Evolutionary conservation across 2,888 invertebrate genomes (phyloP).

Genomic region (Latrodectus hesperus): DNA sequence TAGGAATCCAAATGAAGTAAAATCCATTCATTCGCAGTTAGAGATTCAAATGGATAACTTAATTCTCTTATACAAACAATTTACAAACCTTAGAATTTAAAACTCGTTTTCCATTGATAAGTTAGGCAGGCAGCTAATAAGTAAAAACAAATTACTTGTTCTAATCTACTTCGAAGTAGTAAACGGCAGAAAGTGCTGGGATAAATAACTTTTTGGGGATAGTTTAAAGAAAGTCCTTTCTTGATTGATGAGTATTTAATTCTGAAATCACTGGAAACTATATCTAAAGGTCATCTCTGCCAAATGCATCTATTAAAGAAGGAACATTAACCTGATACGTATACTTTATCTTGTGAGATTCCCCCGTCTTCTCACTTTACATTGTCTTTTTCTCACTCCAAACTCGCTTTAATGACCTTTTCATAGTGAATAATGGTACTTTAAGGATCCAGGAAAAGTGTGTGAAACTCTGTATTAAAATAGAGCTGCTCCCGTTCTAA

Average conservation of each 20-base stretch:
- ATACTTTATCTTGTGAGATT: background rate
- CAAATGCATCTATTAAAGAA: background rate
- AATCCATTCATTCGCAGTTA: no score
- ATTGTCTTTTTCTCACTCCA: background rate
- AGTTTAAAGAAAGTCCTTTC: constrained; percentile 1
- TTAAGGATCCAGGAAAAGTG: background rate
- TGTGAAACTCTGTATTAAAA: background rate
- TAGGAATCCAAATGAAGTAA: no score
- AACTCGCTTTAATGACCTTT: background rate
- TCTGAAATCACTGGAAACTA: constrained; percentile 27
- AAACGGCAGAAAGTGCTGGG: background rate
- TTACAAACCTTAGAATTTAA: no score
- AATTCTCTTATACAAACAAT: no score
- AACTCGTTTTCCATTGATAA: no score
- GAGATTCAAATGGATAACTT: no score
- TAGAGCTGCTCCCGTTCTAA: background rate
- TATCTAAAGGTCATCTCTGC: background rate
- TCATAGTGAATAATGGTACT: constrained; percentile 1
- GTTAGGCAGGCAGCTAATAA: background rate
- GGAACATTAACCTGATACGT: constrained; percentile 1
- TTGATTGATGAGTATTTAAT: constrained; percentile 49
- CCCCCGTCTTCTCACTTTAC: background rate
- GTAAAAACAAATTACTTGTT: background rate
- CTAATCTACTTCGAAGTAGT: background rate
- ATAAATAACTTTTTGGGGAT: constrained; percentile 27